Conservation (phyloP, 2,888 invertebrate species). For the Oeneis ivallda region DNA sequence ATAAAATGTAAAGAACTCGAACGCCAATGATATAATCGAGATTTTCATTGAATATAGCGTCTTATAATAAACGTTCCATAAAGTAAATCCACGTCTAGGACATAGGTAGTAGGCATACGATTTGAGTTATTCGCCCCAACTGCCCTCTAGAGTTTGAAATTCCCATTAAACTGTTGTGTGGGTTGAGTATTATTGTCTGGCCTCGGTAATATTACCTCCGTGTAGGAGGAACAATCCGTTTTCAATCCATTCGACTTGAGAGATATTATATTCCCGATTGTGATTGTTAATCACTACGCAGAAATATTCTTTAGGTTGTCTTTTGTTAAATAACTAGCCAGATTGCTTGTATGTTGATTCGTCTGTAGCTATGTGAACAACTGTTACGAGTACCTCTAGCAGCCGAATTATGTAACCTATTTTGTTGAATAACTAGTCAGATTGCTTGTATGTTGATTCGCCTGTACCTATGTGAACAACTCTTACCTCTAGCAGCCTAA, state of each 20-base stretch:
- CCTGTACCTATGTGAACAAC: background rate
- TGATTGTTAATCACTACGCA: slow-evolving; percentile 17
- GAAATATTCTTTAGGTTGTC: slow-evolving; percentile 17
- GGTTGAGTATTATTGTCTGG: slow-evolving; percentile 41
- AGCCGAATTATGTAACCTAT: too few relatives aligned
- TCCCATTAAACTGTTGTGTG: slow-evolving; percentile 34
- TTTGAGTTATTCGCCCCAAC: slow-evolving; percentile 25
- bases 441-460: background rate
- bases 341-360: slow-evolving; percentile 1
- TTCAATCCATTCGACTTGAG: slow-evolving; percentile 33
- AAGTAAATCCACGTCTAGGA: slow-evolving; percentile 27
- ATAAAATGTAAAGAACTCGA: too few relatives aligned
- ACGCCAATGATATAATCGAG: too few relatives aligned
- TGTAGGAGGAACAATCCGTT: slow-evolving; percentile 41
- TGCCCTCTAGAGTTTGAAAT: slow-evolving; percentile 36
- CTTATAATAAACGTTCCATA: background rate
- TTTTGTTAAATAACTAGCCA: slow-evolving; percentile 12
- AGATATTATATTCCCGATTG: slow-evolving; percentile 24
- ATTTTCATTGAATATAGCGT: background rate
- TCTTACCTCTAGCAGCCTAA: background rate
- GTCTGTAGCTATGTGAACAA: background rate
- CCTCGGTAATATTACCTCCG: slow-evolving; percentile 34
- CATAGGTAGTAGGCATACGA: slow-evolving; percentile 12
- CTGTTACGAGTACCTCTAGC: background rate
- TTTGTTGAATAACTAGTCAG: slow-evolving; percentile 9